Percentiles rank a stretch among this genome's conserved stretches.
Evolutionary conservation across 2,797 vertebrate species (phyloP).

Genomic region (Siniperca scherzeri): DNA sequence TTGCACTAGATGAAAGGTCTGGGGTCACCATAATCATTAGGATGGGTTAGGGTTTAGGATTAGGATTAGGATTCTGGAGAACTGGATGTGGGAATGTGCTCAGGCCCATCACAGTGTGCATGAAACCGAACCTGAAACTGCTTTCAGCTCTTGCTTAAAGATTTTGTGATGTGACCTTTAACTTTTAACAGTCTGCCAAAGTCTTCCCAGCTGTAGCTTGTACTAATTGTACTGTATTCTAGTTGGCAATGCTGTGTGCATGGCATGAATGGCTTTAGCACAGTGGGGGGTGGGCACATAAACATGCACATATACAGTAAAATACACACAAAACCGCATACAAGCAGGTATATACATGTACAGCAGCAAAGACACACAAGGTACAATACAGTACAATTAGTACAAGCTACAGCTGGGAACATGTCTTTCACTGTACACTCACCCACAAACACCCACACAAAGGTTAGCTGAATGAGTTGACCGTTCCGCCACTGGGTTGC

Average conservation of each 20-base stretch:
- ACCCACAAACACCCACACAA: conserved; percentile 16
- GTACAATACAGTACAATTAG: background rate
- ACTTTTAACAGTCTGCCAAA: conserved; percentile 24
- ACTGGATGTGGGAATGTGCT: background rate
- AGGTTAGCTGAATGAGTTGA: conserved; percentile 41
- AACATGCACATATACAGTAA: background rate
- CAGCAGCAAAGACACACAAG: background rate
- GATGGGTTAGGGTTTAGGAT: too few species aligned
- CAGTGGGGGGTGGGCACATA: conserved; percentile 1
- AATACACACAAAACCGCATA: background rate
- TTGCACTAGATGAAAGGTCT: background rate
- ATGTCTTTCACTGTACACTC: background rate
- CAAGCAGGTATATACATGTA: background rate
- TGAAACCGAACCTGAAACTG: background rate
- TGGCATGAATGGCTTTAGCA: conserved; percentile 14
- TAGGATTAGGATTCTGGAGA: background rate
- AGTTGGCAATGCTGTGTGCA: conserved; percentile 18
- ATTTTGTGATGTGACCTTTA: conserved; percentile 34
- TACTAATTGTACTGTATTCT: background rate
- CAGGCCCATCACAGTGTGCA: background rate
- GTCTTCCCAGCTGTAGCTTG: conserved; percentile 15
- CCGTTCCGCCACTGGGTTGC: conserved; percentile 52
- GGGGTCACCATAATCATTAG: background rate
- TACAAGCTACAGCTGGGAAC: background rate
- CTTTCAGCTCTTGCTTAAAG: background rate